phyloP scores from a whole-genome alignment of 1,140 invertebrate species.

The Caenorhabditis tropicalis region DNA sequence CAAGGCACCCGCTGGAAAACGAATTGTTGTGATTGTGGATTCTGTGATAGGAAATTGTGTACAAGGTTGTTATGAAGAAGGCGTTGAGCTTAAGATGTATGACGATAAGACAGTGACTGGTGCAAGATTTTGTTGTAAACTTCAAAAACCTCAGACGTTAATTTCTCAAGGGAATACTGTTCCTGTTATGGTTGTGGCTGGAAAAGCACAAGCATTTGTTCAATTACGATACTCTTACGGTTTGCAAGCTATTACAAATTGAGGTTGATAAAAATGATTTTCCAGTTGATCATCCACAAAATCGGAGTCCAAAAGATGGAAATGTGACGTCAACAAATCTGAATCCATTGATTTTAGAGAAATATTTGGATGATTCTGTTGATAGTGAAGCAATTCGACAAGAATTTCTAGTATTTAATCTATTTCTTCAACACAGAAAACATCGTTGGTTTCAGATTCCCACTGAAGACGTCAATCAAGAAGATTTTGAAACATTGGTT shows the following conservation, averaged over 20 bases:
- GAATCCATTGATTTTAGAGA: slow-evolving; percentile 13
- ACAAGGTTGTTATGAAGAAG: slow-evolving; percentile 44
- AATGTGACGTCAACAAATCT: not conserved
- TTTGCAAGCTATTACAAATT: not conserved
- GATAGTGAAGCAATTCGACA: slow-evolving; percentile 10
- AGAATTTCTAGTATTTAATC: not conserved
- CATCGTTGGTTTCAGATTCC: not conserved
- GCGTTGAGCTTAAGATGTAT: slow-evolving; percentile 30
- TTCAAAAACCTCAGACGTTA: not conserved
- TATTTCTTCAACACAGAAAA: not conserved
- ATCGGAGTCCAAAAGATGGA: slow-evolving; percentile 20
- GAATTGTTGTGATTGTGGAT: slow-evolving; percentile 24
- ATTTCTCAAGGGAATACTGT: slow-evolving; percentile 9
- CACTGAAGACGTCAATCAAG: not conserved
- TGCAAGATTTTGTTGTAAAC: slow-evolving; percentile 21
- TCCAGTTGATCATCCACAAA: slow-evolving; percentile 29
- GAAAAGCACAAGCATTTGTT: slow-evolving; percentile 17
- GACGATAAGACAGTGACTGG: slow-evolving; percentile 12
- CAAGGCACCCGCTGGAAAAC: slow-evolving; percentile 18
- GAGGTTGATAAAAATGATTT: not conserved
- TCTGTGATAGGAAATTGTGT: slow-evolving; percentile 39
- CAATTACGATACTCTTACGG: slow-evolving; percentile 8
- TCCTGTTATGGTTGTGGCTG: not conserved
- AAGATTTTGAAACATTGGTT: slow-evolving; percentile 41
- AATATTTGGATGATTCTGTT: not conserved